Evolutionary conservation across 2,888 invertebrate genomes (phyloP).

Genomic region (Liodrosophila aerea): DNA sequence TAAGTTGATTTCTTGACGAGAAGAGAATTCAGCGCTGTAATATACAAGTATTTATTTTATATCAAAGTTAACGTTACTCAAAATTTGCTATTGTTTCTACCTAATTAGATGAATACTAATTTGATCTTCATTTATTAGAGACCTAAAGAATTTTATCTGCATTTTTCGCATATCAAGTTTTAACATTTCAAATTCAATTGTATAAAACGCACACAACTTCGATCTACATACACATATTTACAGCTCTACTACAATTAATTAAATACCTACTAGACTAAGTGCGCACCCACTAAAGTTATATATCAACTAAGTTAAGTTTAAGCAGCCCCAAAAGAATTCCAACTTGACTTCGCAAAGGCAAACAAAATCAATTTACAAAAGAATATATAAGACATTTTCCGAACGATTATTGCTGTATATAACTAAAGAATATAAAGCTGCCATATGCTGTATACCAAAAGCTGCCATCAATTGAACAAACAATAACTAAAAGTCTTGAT

Average conservation of each 20-base stretch:
- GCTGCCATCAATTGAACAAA: constrained; percentile 3
- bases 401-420: constrained; percentile 20
- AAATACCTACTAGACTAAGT: constrained; percentile 36
- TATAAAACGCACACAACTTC: constrained; percentile 53
- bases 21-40: constrained; percentile 27
- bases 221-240: constrained; percentile 31
- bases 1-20: constrained; percentile 2
- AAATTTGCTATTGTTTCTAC: too few species aligned
- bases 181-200: constrained; percentile 59
- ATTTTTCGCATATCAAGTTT: constrained; percentile 60
- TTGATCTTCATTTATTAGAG: too few species aligned
- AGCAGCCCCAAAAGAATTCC: constrained; percentile 23
- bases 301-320: constrained; percentile 29
- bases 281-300: constrained; percentile 33
- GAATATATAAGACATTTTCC: too few species aligned
- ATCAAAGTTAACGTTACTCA: too few species aligned
- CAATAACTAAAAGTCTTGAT: constrained; percentile 1
- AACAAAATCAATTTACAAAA: neutral
- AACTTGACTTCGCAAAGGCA: neutral
- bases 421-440: constrained; percentile 5
- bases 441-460: constrained; percentile 1
- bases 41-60: constrained; percentile 19
- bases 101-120: too few species aligned
- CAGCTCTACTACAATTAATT: constrained; percentile 13
- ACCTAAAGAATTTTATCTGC: constrained; percentile 10